Evolutionary conservation across 2,888 invertebrate species (phyloP).

Genomic region (Perithous albicinctus): DNA sequence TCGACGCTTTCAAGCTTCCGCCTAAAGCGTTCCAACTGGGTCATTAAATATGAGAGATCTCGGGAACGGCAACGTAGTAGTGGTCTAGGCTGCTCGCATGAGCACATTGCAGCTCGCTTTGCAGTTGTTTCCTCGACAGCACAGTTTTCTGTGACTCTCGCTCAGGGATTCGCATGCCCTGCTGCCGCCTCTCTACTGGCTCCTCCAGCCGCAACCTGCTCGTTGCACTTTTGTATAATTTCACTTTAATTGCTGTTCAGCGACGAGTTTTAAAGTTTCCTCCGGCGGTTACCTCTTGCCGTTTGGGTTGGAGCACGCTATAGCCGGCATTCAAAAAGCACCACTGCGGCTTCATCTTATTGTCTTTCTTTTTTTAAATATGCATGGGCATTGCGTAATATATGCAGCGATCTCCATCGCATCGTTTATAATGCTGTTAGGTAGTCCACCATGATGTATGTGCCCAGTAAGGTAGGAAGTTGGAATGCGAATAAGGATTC

Average conservation of each 20-base stretch:
- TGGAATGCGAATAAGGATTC: too few species aligned
- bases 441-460: neutral
- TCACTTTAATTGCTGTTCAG: slow-evolving; percentile 81
- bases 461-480: too few species aligned
- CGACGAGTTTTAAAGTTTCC: slow-evolving; percentile 77
- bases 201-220: slow-evolving; percentile 50
- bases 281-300: slow-evolving; percentile 62
- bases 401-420: neutral
- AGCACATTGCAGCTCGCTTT: slow-evolving; percentile 46
- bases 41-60: slow-evolving; percentile 81
- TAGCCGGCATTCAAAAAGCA: slow-evolving; percentile 47
- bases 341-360: slow-evolving; percentile 42
- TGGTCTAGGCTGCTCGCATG: slow-evolving; percentile 29
- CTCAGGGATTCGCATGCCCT: slow-evolving; percentile 55
- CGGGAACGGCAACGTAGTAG: slow-evolving; percentile 53
- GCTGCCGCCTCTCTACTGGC: slow-evolving; percentile 33
- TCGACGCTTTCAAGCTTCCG: slow-evolving; percentile 77
- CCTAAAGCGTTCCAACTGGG: slow-evolving; percentile 76
- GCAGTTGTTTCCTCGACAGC: slow-evolving; percentile 63
- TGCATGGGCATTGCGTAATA: slow-evolving; percentile 4
- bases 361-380: slow-evolving; percentile 42
- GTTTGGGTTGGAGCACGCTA: slow-evolving; percentile 39
- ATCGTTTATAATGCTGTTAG: neutral
- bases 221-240: slow-evolving; percentile 79
- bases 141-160: slow-evolving; percentile 63